Evolutionary conservation across 2,797 vertebrate species (phyloP).

Genomic region (Cryptoprocta ferox): DNA sequence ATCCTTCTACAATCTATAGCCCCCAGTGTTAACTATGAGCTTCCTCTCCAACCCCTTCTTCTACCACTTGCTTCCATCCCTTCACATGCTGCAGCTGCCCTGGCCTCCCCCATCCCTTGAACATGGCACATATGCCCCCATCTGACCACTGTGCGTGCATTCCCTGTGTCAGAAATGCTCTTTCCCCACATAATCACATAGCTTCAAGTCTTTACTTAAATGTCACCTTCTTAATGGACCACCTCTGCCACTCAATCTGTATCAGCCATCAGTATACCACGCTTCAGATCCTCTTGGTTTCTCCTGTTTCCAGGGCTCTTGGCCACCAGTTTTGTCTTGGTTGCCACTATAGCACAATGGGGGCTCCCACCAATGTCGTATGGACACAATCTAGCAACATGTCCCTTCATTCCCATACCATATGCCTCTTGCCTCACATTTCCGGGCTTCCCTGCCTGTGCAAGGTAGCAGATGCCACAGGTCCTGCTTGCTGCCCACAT

Average conservation of each 20-base stretch:
- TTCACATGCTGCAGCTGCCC: not conserved
- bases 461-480: not conserved
- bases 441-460: not conserved
- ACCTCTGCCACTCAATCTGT: not conserved
- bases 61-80: not conserved
- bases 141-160: no score
- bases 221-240: not conserved
- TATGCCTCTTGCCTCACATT: not conserved
- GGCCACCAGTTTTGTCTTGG: not conserved
- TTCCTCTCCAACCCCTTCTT: not conserved
- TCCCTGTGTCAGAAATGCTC: not conserved
- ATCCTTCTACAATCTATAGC: not conserved
- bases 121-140: rapidly evolving
- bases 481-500: not conserved
- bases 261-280: not conserved
- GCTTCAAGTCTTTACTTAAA: not conserved
- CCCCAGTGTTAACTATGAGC: not conserved
- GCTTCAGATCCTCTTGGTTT: not conserved
- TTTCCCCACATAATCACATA: not conserved
- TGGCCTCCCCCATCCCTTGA: not conserved
- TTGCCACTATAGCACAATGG: not conserved
- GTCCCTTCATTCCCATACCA: not conserved
- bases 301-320: not conserved
- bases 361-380: not conserved
- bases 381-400: not conserved